Evolutionary conservation across 1,140 invertebrate species (phyloP).

Genomic region (Panulirus ornatus): DNA sequence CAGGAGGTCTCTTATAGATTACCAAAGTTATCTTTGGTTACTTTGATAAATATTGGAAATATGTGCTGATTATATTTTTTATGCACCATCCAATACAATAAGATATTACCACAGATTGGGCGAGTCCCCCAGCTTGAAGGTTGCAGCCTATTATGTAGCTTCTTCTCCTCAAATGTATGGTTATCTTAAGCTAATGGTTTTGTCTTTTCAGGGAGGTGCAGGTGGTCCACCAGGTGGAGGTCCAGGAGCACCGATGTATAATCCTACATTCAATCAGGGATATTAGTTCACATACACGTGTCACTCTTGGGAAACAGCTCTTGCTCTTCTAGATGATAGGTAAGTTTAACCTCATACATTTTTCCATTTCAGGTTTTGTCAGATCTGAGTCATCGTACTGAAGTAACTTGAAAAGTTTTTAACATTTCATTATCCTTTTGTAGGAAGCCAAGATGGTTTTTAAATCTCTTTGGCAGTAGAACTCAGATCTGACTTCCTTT

Average conservation of each 20-base stretch:
- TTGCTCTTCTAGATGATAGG: constrained; percentile 38
- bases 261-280: constrained; percentile 66
- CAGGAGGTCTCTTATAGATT: too few species aligned
- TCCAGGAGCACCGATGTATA: constrained; percentile 66
- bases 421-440: background rate
- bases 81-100: too few species aligned
- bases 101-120: too few species aligned
- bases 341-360: constrained; percentile 10
- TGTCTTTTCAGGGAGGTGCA: constrained; percentile 66
- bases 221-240: constrained; percentile 61
- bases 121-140: constrained; percentile 13
- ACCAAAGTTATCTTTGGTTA: too few species aligned
- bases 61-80: too few species aligned
- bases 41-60: too few species aligned
- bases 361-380: constrained; percentile 52
- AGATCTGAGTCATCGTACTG: constrained; percentile 54
- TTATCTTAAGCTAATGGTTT: background rate
- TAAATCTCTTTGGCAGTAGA: background rate
- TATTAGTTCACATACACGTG: constrained; percentile 46
- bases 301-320: constrained; percentile 7
- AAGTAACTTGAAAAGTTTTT: background rate
- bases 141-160: constrained; percentile 1
- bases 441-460: background rate
- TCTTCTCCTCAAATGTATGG: background rate
- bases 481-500: constrained; percentile 53